These are phyloP conservation scores for Timema cristinae DNA, from an alignment of 2,888 invertebrate genomes.

Conservation along the genomic window DNA sequence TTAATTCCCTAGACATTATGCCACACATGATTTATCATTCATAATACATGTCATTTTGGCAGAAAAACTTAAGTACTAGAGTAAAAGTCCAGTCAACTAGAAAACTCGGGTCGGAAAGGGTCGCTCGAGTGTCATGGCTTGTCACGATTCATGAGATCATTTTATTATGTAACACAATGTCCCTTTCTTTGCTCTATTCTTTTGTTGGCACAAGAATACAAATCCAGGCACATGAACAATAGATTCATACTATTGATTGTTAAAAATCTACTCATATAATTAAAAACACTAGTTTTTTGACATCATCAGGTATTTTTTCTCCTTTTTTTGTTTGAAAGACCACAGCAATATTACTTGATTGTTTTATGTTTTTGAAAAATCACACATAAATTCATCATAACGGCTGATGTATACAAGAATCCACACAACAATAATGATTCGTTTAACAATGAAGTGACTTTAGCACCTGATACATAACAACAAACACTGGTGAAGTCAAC, in stretches of 20 bases:
- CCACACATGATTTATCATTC: slow-evolving; percentile 20
- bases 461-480: slow-evolving; percentile 35
- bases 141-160: slow-evolving; percentile 28
- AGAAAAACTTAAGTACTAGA: slow-evolving; percentile 32
- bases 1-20: slow-evolving; percentile 23
- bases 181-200: slow-evolving; percentile 27
- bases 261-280: slow-evolving; percentile 34
- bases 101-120: slow-evolving; percentile 26
- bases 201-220: slow-evolving; percentile 33
- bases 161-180: slow-evolving; percentile 20
- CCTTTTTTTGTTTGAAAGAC: slow-evolving; percentile 34
- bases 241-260: slow-evolving; percentile 34
- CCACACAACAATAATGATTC: slow-evolving; percentile 34
- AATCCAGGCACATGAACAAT: slow-evolving; percentile 35
- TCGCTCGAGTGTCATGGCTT: slow-evolving; percentile 26
- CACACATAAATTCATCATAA: slow-evolving; percentile 32
- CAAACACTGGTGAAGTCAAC: slow-evolving; percentile 32
- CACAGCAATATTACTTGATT: slow-evolving; percentile 35
- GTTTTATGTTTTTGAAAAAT: slow-evolving; percentile 33
- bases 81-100: slow-evolving; percentile 25
- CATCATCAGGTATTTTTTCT: slow-evolving; percentile 32
- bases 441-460: slow-evolving; percentile 32
- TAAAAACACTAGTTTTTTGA: slow-evolving; percentile 32
- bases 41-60: slow-evolving; percentile 27
- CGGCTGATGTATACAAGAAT: slow-evolving; percentile 32